These are phyloP conservation scores for Pimpla rufipes DNA, from an alignment of 2,888 invertebrate genomes.

Conservation along the genomic window DNA sequence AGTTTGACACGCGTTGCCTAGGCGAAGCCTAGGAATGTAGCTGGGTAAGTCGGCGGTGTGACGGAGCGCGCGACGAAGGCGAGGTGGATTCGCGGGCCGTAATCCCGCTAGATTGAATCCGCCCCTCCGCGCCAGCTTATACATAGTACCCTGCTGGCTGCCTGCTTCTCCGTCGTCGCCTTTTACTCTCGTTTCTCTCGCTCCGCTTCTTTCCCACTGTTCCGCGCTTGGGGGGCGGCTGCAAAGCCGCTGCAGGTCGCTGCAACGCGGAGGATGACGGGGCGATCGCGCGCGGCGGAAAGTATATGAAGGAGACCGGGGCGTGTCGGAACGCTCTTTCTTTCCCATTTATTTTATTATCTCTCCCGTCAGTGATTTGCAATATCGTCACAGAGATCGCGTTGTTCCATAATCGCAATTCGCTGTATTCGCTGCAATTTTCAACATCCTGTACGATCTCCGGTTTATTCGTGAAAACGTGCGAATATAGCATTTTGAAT, in stretches of 20 bases:
- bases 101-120: conserved; percentile 81
- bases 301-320: no score
- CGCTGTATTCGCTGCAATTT: no score
- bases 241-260: conserved; percentile 14
- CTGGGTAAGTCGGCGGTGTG: conserved; percentile 27
- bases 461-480: no score
- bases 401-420: no score
- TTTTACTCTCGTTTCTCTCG: conserved; percentile 31
- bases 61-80: conserved; percentile 21
- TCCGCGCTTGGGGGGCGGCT: neutral
- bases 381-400: no score
- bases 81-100: conserved; percentile 68
- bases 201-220: conserved; percentile 29
- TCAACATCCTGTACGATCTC: no score
- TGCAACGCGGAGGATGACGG: conserved; percentile 44
- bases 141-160: no score
- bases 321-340: no score
- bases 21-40: conserved; percentile 36
- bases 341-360: no score
- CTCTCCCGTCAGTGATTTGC: no score
- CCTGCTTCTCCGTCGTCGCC: conserved; percentile 41
- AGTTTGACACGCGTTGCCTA: conserved; percentile 45
- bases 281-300: conserved; percentile 33
- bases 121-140: conserved; percentile 36
- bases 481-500: no score